phyloP scores from a whole-genome alignment of 1,140 invertebrate species.

The Neodiprion lecontei region DNA sequence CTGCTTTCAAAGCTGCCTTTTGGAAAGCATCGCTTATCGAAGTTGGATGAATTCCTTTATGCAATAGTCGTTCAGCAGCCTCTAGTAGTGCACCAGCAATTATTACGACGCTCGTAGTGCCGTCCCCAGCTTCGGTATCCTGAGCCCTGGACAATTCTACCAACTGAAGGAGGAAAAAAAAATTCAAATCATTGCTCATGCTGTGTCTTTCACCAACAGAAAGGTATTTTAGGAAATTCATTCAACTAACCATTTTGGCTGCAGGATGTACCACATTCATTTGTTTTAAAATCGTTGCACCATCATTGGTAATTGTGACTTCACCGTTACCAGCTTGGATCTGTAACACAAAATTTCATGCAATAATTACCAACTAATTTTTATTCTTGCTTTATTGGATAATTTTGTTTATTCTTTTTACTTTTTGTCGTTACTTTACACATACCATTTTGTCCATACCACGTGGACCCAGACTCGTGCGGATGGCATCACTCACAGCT shows the following conservation, averaged over 20 bases:
- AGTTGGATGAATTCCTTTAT: slow-evolving; percentile 97
- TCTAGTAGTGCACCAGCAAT: slow-evolving; percentile 95
- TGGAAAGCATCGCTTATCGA: slow-evolving; percentile 97
- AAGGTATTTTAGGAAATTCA: slow-evolving; percentile 14
- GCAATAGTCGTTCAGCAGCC: slow-evolving; percentile 90
- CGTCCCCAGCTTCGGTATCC: slow-evolving; percentile 99
- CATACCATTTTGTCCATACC: slow-evolving; percentile 99
- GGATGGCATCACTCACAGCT: slow-evolving; percentile 98
- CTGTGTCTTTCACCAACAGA: slow-evolving; percentile 12
- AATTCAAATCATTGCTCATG: slow-evolving; percentile 14
- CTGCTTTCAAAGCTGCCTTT: slow-evolving; percentile 83
- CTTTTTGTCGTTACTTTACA: slow-evolving; percentile 15
- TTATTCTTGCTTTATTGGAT: slow-evolving; percentile 9
- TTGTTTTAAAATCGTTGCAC: slow-evolving; percentile 98
- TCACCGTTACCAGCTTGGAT: slow-evolving; percentile 97
- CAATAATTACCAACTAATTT: slow-evolving; percentile 9
- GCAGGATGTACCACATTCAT: slow-evolving; percentile 99
- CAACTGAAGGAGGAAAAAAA: slow-evolving; percentile 68
- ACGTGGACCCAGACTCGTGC: slow-evolving; percentile 96
- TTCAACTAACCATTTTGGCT: slow-evolving; percentile 92
- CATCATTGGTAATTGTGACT: slow-evolving; percentile 99
- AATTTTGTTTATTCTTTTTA: slow-evolving; percentile 13
- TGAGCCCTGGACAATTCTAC: slow-evolving; percentile 98
- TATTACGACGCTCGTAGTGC: slow-evolving; percentile 97
- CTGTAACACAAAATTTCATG: slow-evolving; percentile 58